Conservation (phyloP, 2,888 invertebrate species). For the Leptopilina myrica region DNA sequence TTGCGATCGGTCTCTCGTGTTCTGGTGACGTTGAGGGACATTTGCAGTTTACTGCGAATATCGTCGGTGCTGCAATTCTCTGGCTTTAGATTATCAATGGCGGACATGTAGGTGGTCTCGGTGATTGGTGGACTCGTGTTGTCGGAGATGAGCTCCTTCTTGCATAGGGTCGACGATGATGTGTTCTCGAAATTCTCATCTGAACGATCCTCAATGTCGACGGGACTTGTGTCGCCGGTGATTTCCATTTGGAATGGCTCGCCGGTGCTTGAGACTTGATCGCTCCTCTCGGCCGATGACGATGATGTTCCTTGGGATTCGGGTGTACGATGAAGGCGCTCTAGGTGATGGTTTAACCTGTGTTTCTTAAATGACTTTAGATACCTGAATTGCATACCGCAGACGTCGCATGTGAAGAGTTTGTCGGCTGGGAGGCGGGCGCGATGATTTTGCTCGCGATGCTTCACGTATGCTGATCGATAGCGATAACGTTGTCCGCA, state of each 20-base stretch:
- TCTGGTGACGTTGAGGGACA: conserved; percentile 82
- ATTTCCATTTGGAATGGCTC: conserved; percentile 80
- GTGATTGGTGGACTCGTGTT: conserved; percentile 66
- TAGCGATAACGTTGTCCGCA: conserved; percentile 94
- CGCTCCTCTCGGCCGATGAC: conserved; percentile 77
- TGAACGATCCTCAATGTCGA: conserved; percentile 73
- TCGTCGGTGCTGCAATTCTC: conserved; percentile 67
- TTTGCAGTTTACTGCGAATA: conserved; percentile 63
- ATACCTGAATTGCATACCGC: conserved; percentile 94
- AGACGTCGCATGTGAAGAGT: conserved; percentile 93
- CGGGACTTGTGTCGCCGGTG: conserved; percentile 79
- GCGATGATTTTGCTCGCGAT: conserved; percentile 92
- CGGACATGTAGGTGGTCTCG: conserved; percentile 69
- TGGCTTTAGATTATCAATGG: conserved; percentile 75
- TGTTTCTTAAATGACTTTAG: conserved; percentile 94
- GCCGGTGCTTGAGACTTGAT: conserved; percentile 86
- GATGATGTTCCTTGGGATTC: conserved; percentile 54
- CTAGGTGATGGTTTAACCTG: conserved; percentile 90
- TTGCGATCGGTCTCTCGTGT: conserved; percentile 73
- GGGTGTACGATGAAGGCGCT: conserved; percentile 84
- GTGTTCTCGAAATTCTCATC: conserved; percentile 57
- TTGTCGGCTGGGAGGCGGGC: conserved; percentile 92
- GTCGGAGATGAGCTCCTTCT: conserved; percentile 71
- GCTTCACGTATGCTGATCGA: conserved; percentile 89
- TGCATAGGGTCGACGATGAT: conserved; percentile 57